A percentile compares a stretch with the other conserved stretches of the same genome.
phyloP scores from a whole-genome alignment of 1,140 invertebrate species.

The Battus philenor region DNA sequence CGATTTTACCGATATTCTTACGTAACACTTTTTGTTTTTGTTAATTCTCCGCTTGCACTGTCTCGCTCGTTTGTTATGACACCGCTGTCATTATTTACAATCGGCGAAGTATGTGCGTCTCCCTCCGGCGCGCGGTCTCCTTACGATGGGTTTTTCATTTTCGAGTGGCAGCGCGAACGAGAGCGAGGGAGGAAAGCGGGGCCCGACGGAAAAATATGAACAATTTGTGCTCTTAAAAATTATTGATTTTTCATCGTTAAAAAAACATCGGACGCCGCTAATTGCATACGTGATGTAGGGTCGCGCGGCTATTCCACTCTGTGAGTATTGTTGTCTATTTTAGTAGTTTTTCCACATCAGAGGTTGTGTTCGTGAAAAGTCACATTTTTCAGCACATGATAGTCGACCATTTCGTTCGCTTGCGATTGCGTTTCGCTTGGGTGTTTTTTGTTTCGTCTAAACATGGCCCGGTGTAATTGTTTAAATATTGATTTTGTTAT shows the following conservation, averaged over 20 bases:
- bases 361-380: slow-evolving; percentile 51
- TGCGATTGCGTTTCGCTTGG: slow-evolving; percentile 23
- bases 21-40: slow-evolving; percentile 50
- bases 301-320: slow-evolving; percentile 25
- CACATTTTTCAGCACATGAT: slow-evolving; percentile 58
- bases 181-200: slow-evolving; percentile 46
- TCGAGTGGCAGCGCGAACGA: slow-evolving; percentile 51
- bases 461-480: slow-evolving; percentile 43
- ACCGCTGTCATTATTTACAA: slow-evolving; percentile 64
- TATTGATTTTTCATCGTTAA: slow-evolving; percentile 70
- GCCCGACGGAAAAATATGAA: slow-evolving; percentile 68
- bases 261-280: slow-evolving; percentile 47
- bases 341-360: slow-evolving; percentile 44
- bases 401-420: slow-evolving; percentile 43
- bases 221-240: slow-evolving; percentile 67
- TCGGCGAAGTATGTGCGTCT: slow-evolving; percentile 54
- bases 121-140: slow-evolving; percentile 53
- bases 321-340: slow-evolving; percentile 51
- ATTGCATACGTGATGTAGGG: slow-evolving; percentile 54
- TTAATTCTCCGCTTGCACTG: slow-evolving; percentile 28
- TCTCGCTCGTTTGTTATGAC: slow-evolving; percentile 67
- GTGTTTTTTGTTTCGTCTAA: slow-evolving; percentile 23
- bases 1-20: slow-evolving; percentile 26
- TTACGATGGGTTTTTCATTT: slow-evolving; percentile 65
- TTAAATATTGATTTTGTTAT: slow-evolving; percentile 68